Percentiles rank a stretch among this genome's conserved stretches.
Conservation (phyloP, 2,113 vertebrate genomes). For the Polypterus senegalus region DNA sequence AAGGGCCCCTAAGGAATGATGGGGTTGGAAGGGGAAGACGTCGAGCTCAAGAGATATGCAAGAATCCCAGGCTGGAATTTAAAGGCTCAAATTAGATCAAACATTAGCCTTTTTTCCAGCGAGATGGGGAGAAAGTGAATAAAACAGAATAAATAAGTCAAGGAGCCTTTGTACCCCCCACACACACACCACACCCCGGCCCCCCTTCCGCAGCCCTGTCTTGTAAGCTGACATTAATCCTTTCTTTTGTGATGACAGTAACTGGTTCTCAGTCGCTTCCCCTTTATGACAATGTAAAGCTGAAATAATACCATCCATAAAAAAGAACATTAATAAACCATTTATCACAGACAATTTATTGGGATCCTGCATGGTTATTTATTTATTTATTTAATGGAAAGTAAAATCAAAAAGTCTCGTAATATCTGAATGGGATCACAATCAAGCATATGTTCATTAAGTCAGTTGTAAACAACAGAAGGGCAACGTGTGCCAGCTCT, state of each 20-base stretch:
- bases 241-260: slow-evolving; percentile 98
- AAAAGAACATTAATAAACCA: slow-evolving; percentile 49
- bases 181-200: too few species aligned
- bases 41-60: slow-evolving; percentile 98
- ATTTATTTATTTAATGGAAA: too few species aligned
- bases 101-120: slow-evolving; percentile 72
- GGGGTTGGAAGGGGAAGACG: slow-evolving; percentile 68
- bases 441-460: too few species aligned
- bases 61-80: slow-evolving; percentile 97
- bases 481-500: too few species aligned
- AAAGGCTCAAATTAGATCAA: slow-evolving; percentile 98
- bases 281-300: slow-evolving; percentile 85
- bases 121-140: slow-evolving; percentile 77
- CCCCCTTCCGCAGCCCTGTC: slow-evolving; percentile 26
- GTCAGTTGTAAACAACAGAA: too few species aligned
- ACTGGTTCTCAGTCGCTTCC: slow-evolving; percentile 83
- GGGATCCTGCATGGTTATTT: slow-evolving; percentile 21
- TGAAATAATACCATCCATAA: slow-evolving; percentile 66
- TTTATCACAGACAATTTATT: slow-evolving; percentile 45
- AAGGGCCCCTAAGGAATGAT: slow-evolving; percentile 80
- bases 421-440: too few species aligned
- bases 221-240: slow-evolving; percentile 99
- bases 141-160: slow-evolving; percentile 98
- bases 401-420: too few species aligned
- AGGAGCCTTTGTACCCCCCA: slow-evolving; percentile 60